Evolutionary conservation across 1,140 invertebrate species (phyloP).

Genomic region (Diachasmimorpha longicaudata): DNA sequence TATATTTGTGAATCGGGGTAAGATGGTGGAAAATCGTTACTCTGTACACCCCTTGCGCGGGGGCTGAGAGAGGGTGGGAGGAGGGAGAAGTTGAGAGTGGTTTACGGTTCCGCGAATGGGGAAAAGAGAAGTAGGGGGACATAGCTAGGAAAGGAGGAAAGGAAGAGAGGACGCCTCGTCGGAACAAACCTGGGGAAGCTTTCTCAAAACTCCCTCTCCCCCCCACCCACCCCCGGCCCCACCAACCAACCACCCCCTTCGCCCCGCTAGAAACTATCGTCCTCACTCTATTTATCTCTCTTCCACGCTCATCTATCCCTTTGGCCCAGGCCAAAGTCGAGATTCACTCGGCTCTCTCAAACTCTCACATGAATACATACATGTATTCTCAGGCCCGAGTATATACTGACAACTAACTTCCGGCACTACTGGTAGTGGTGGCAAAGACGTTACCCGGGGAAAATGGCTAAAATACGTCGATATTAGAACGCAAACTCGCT

Average conservation of each 20-base stretch:
- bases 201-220: not conserved
- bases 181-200: slow-evolving; percentile 10
- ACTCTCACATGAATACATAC: not conserved
- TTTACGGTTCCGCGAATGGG: slow-evolving; percentile 14
- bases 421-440: not conserved
- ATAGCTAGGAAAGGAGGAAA: slow-evolving; percentile 4
- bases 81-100: slow-evolving; percentile 16
- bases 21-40: slow-evolving; percentile 37
- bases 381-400: not conserved
- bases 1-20: slow-evolving; percentile 23
- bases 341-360: slow-evolving; percentile 11
- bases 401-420: slow-evolving; percentile 9
- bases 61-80: not conserved
- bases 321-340: slow-evolving; percentile 13
- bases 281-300: not conserved
- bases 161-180: slow-evolving; percentile 10
- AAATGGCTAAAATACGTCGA: slow-evolving; percentile 10
- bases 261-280: not conserved
- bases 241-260: too few relatives aligned
- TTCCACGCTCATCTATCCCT: not conserved
- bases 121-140: slow-evolving; percentile 14
- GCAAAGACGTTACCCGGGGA: slow-evolving; percentile 5
- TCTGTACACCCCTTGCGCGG: slow-evolving; percentile 24
- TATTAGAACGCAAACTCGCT: slow-evolving; percentile 6
- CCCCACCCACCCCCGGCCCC: too few relatives aligned